Evolutionary conservation across 2,888 invertebrate species (phyloP).

Genomic region (Polia nebulosa): DNA sequence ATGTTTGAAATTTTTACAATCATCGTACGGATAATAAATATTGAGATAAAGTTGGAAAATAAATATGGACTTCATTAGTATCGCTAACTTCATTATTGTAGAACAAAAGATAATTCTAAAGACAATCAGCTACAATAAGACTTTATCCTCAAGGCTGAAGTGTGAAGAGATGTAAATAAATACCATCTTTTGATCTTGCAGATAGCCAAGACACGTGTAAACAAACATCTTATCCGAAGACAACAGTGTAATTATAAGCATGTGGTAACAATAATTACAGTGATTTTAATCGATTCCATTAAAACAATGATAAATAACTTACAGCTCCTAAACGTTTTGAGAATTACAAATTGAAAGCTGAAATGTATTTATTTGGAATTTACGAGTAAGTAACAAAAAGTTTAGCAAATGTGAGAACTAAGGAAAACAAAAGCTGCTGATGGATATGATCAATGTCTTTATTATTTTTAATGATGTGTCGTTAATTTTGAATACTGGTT

Average conservation of each 20-base stretch:
- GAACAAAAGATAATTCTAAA: slow-evolving; percentile 11
- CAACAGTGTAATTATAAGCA: slow-evolving; percentile 48
- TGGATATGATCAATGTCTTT: not conserved
- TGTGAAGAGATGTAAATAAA: slow-evolving; percentile 45
- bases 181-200: slow-evolving; percentile 52
- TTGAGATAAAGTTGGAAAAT: not conserved
- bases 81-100: slow-evolving; percentile 14
- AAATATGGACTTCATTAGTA: not conserved
- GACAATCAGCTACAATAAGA: slow-evolving; percentile 16
- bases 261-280: slow-evolving; percentile 55
- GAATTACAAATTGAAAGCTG: not conserved
- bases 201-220: slow-evolving; percentile 62
- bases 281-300: slow-evolving; percentile 49
- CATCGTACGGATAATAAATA: not conserved
- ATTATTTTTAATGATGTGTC: not conserved
- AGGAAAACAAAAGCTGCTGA: not conserved
- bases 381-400: not conserved
- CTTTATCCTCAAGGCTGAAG: slow-evolving; percentile 26
- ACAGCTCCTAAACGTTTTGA: slow-evolving; percentile 8
- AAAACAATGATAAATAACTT: slow-evolving; percentile 37
- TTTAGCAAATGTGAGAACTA: not conserved
- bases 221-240: slow-evolving; percentile 48
- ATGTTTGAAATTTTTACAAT: not conserved
- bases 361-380: slow-evolving; percentile 18
- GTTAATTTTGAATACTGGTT: not conserved